These are phyloP conservation scores for Gymnothorax reevesii DNA, from an alignment of 2,797 vertebrate genomes.

Conservation along the genomic window DNA sequence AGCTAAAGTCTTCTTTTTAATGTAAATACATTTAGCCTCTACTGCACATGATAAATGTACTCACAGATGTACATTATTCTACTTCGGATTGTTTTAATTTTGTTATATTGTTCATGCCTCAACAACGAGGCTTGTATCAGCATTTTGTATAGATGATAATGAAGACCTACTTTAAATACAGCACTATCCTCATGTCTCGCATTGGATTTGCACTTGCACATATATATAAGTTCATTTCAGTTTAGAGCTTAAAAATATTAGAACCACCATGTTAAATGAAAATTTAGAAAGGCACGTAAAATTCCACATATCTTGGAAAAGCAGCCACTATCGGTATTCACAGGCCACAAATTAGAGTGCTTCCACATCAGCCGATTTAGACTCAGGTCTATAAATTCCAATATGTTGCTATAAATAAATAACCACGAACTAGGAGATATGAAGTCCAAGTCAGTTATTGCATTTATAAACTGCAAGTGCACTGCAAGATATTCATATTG, in stretches of 20 bases:
- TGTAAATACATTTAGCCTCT: no score
- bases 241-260: neutral
- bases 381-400: constrained; percentile 15
- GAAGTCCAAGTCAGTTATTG: neutral
- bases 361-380: constrained; percentile 21
- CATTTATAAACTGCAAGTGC: neutral
- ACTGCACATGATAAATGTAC: no score
- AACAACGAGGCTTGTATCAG: no score
- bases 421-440: constrained; percentile 21
- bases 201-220: neutral
- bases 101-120: neutral
- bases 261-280: neutral
- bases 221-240: neutral
- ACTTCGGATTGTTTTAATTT: no score
- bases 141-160: neutral
- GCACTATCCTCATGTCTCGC: no score
- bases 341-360: neutral
- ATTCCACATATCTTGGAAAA: constrained; percentile 2
- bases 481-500: neutral
- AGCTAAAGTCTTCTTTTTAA: no score
- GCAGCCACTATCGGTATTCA: neutral
- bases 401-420: constrained; percentile 26
- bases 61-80: no score
- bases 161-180: neutral
- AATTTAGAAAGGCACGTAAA: neutral